These are phyloP conservation scores for Cephus rjabovi DNA, from an alignment of 2,888 invertebrate genomes.

Conservation along the genomic window DNA sequence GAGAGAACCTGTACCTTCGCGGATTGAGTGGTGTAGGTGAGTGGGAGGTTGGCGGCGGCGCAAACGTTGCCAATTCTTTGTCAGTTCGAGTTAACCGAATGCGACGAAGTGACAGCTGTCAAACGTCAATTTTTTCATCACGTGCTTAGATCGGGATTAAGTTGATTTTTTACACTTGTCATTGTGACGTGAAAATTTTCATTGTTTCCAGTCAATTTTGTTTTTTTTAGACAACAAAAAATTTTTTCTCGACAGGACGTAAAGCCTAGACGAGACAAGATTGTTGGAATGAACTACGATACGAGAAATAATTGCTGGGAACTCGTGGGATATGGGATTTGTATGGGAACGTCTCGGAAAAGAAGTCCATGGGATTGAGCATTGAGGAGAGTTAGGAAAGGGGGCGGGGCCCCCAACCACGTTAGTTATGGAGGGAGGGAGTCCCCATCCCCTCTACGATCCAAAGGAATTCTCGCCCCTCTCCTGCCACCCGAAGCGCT, in stretches of 20 bases:
- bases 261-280: neutral
- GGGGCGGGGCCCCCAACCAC: slow-evolving; percentile 50
- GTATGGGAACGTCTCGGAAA: slow-evolving; percentile 10
- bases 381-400: slow-evolving; percentile 23
- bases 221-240: neutral
- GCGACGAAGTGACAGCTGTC: neutral
- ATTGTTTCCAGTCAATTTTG: too few species aligned
- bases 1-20: slow-evolving; percentile 4
- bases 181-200: too few species aligned
- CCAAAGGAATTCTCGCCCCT: slow-evolving; percentile 17
- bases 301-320: slow-evolving; percentile 16
- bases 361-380: slow-evolving; percentile 19
- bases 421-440: slow-evolving; percentile 38
- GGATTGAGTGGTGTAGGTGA: slow-evolving; percentile 12
- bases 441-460: slow-evolving; percentile 7
- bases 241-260: neutral
- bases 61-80: neutral
- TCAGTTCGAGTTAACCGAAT: neutral
- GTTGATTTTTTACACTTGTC: neutral
- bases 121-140: neutral
- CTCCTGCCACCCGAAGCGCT: slow-evolving; percentile 21
- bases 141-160: neutral
- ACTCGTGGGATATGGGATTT: slow-evolving; percentile 4
- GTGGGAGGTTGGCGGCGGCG: slow-evolving; percentile 6
- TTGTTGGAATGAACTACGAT: neutral